A percentile compares a stretch with the other conserved stretches of the same genome.
These are phyloP conservation scores for Macrobrachium rosenbergii DNA, from an alignment of 1,140 invertebrate genomes.

Conservation along the genomic window DNA sequence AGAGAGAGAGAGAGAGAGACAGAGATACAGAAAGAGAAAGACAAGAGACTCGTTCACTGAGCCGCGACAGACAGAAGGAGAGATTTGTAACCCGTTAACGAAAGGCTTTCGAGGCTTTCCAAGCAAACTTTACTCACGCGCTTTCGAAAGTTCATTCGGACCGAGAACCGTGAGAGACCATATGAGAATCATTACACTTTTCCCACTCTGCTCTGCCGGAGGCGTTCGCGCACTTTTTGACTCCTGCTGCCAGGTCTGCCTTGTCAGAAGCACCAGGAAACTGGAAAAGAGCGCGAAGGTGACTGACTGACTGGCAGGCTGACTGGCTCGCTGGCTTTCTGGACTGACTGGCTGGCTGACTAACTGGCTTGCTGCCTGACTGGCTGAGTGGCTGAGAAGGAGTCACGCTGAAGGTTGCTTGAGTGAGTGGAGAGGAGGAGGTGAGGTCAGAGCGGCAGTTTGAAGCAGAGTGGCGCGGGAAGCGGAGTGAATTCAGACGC, in stretches of 20 bases:
- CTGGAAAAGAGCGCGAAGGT: not conserved
- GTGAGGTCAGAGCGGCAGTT: conserved; percentile 18
- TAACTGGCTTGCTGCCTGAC: not conserved
- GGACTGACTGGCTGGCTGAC: not conserved
- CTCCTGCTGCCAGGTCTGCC: too few relatives aligned
- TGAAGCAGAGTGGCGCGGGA: conserved; percentile 9
- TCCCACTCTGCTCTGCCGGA: too few relatives aligned
- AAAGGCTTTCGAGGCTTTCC: too few relatives aligned
- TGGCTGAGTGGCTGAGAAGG: not conserved
- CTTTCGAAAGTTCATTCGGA: too few relatives aligned
- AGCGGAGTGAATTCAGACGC: conserved; percentile 10
- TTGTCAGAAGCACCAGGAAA: too few relatives aligned
- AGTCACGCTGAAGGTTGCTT: not conserved
- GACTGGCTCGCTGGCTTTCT: not conserved
- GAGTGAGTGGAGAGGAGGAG: not conserved
- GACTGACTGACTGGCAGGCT: not conserved
- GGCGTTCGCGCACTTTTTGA: too few relatives aligned
- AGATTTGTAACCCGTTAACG: not conserved
- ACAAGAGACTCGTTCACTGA: not conserved
- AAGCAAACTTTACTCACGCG: too few relatives aligned
- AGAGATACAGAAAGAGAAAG: too few relatives aligned
- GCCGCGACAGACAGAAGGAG: too few relatives aligned
- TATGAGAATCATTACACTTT: too few relatives aligned
- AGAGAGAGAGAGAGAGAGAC: too few relatives aligned
- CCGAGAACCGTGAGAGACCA: too few relatives aligned